Conservation (phyloP, 2,797 vertebrate species). For the Sparidentex hasta region DNA sequence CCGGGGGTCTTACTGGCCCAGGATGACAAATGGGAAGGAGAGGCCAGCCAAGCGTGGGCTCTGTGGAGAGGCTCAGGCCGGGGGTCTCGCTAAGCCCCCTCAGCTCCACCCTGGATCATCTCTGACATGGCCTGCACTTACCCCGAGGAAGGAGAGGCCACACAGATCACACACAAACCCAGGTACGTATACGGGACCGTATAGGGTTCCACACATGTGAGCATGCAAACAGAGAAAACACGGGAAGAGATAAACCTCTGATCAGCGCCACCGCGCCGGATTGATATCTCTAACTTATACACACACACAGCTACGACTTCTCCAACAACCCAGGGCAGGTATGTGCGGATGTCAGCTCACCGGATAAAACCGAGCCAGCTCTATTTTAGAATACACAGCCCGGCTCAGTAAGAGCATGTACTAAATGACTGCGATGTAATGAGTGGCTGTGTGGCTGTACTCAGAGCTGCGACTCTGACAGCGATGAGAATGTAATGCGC, state of each 20-base stretch:
- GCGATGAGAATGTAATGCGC: slow-evolving; percentile 79
- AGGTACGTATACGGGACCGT: slow-evolving; percentile 35
- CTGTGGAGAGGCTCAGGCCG: slow-evolving; percentile 81
- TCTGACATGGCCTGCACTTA: slow-evolving; percentile 77
- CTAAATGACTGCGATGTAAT: slow-evolving; percentile 83
- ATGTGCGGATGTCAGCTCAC: slow-evolving; percentile 54
- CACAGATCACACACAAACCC: slow-evolving; percentile 55
- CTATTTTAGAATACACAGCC: slow-evolving; percentile 75
- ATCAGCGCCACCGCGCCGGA: slow-evolving; percentile 32
- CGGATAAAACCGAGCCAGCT: slow-evolving; percentile 66
- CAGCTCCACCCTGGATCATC: slow-evolving; percentile 78
- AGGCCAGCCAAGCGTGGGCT: slow-evolving; percentile 83
- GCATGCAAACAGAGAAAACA: slow-evolving; percentile 22
- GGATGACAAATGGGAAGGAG: slow-evolving; percentile 86
- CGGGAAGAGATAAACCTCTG: slow-evolving; percentile 35
- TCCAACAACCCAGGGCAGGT: slow-evolving; percentile 44
- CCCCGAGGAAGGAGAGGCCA: slow-evolving; percentile 66
- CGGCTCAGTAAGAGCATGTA: slow-evolving; percentile 76
- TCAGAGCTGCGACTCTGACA: slow-evolving; percentile 79
- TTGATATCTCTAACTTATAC: slow-evolving; percentile 53
- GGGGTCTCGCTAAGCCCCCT: slow-evolving; percentile 81
- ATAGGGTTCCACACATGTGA: neutral
- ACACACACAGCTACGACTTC: slow-evolving; percentile 16
- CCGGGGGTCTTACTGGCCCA: slow-evolving; percentile 81
- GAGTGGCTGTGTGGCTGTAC: slow-evolving; percentile 77